Evolutionary conservation across 2,113 vertebrate species (phyloP).

Genomic region (Mohoua ochrocephala): DNA sequence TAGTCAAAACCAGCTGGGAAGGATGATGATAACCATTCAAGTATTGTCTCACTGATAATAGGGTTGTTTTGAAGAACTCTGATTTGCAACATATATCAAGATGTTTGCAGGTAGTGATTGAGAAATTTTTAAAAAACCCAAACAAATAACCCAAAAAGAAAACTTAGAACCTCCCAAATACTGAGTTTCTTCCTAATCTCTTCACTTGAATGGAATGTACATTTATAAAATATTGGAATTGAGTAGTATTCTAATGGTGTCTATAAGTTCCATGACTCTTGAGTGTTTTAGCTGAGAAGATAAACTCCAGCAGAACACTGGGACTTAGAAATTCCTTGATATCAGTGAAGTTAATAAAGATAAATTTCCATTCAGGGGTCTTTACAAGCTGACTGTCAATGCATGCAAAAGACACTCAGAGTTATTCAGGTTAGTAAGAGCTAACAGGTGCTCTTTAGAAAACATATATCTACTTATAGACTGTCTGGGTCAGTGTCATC

Average conservation of each 20-base stretch:
- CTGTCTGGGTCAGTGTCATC: neutral
- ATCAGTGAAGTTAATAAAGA: neutral
- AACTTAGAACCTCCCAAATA: neutral
- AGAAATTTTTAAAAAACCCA: neutral
- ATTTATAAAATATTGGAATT: neutral
- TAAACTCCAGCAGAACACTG: neutral
- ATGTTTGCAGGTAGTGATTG: neutral
- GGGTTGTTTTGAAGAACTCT: neutral
- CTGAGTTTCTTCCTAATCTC: neutral
- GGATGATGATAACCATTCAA: neutral
- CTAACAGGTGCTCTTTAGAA: neutral
- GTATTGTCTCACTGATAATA: neutral
- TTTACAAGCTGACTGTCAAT: neutral
- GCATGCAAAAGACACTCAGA: neutral
- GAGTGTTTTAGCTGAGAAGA: neutral
- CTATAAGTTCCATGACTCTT: neutral
- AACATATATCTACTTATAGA: neutral
- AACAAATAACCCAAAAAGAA: neutral
- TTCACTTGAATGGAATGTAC: neutral
- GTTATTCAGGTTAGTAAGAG: neutral
- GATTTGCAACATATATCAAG: neutral
- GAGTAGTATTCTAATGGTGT: neutral
- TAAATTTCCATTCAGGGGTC: neutral
- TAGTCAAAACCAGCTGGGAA: neutral
- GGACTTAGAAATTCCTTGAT: neutral